These are phyloP conservation scores for Cantharis rufa DNA, from an alignment of 2,888 invertebrate species.

Conservation along the genomic window DNA sequence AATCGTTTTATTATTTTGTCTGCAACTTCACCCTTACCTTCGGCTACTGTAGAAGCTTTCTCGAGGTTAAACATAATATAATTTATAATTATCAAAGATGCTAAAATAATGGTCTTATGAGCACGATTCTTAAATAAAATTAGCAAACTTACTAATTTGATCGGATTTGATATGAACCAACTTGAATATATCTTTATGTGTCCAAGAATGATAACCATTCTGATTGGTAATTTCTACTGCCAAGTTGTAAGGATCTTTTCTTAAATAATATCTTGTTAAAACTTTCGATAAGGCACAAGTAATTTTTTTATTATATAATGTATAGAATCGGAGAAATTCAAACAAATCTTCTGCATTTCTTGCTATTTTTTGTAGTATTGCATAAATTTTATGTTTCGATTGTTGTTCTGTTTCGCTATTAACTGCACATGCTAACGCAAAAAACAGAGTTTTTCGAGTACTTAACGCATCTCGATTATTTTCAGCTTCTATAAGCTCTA, in stretches of 20 bases:
- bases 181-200: slow-evolving; percentile 72
- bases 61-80: slow-evolving; percentile 63
- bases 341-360: slow-evolving; percentile 61
- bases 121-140: neutral
- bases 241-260: slow-evolving; percentile 64
- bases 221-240: slow-evolving; percentile 67
- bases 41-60: slow-evolving; percentile 56
- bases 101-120: neutral
- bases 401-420: neutral
- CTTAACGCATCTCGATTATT: slow-evolving; percentile 40
- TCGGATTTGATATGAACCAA: slow-evolving; percentile 64
- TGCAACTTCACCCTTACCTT: slow-evolving; percentile 48
- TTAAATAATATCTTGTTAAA: slow-evolving; percentile 68
- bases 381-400: slow-evolving; percentile 30
- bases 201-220: slow-evolving; percentile 68
- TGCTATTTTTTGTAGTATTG: slow-evolving; percentile 57
- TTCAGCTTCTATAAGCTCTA: slow-evolving; percentile 36
- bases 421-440: slow-evolving; percentile 38
- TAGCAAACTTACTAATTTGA: slow-evolving; percentile 56
- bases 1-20: slow-evolving; percentile 57
- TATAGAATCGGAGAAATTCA: slow-evolving; percentile 45
- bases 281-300: slow-evolving; percentile 56
- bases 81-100: slow-evolving; percentile 44
- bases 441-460: slow-evolving; percentile 40
- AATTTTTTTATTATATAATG: slow-evolving; percentile 37